Evolutionary conservation across 2,888 invertebrate species (phyloP), one percentile per base, ranked within the genome.

Genomic region (Nomada fucata): DNA sequence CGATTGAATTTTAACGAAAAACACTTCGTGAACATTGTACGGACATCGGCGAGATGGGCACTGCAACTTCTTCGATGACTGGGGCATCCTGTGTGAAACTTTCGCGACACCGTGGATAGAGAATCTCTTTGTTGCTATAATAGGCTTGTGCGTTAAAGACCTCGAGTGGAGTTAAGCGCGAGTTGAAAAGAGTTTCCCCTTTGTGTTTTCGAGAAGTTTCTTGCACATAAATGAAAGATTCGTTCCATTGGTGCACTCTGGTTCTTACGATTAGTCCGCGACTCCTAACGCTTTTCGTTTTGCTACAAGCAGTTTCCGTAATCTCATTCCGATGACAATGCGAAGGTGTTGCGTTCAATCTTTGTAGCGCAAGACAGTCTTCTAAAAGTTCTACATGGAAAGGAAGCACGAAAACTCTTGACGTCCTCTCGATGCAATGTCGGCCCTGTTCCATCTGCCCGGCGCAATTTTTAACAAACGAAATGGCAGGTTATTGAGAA

Each of bases 1-100:
- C 79, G 71, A 65, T 74, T 85, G 74, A 82, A 86, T 89, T 86
- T 83, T 76, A 85, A 88, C 77, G 77, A 78, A 44, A 78, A 68
- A 52, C 63, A 64, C 55, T 72, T 78, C n/a, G 36, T 36, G 50
- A 26, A 68, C 36, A 44, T 47, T 61, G 42, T 57, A 26, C 42
- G 55, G 42, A 13, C 52, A 13, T 20, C 57, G 57, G 20, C 10
- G 23, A 9, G 55, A 9, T 9, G 2, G 7, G 18, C 0, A 3
- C 44, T 23, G 23, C 26, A 15, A 57, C 44, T 18, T 10, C n/a
- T n/a, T 20, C 50, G 5, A 26, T 47, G 13, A 29, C 20, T 50
- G 20, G 23, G 13, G 57, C 10, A 57, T 52, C 20, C 18, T 10
- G 5, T 2, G 4, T 7, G 7, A 57, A 76, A 76, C 63, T 76